A percentile compares a stretch with the other conserved stretches of the same genome.
phyloP scores from a whole-genome alignment of 2,888 invertebrate genomes.

The Melieria crassipennis region DNA sequence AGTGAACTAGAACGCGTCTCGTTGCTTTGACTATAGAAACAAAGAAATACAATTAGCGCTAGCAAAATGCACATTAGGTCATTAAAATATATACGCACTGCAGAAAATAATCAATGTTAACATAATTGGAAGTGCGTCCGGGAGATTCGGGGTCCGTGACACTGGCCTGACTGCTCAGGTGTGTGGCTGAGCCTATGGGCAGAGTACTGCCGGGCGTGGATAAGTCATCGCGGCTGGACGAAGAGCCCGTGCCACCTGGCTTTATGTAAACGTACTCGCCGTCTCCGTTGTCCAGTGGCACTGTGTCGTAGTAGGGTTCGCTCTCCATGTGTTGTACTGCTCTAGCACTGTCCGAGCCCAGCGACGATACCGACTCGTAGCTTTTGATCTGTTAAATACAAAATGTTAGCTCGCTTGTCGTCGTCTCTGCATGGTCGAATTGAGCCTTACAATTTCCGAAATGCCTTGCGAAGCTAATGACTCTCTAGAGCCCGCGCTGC shows the following conservation, averaged over 20 bases:
- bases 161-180: slow-evolving; percentile 65
- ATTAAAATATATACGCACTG: slow-evolving; percentile 70
- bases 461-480: slow-evolving; percentile 66
- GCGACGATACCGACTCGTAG: slow-evolving; percentile 73
- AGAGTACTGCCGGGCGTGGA: slow-evolving; percentile 71
- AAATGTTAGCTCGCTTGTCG: neutral
- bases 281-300: slow-evolving; percentile 73
- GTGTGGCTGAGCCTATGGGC: slow-evolving; percentile 63
- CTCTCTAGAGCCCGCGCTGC: slow-evolving; percentile 65
- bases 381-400: slow-evolving; percentile 69
- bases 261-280: slow-evolving; percentile 82
- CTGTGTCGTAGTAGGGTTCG: slow-evolving; percentile 79
- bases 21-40: slow-evolving; percentile 60
- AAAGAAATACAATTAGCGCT: neutral
- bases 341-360: slow-evolving; percentile 71
- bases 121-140: slow-evolving; percentile 85
- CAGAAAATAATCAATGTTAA: slow-evolving; percentile 92
- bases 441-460: slow-evolving; percentile 59
- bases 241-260: slow-evolving; percentile 72
- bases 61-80: neutral
- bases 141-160: slow-evolving; percentile 79
- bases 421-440: neutral
- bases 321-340: slow-evolving; percentile 68
- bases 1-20: slow-evolving; percentile 68
- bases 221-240: slow-evolving; percentile 75